A percentile compares a stretch with the other conserved stretches of the same genome.
phyloP scores from a whole-genome alignment of 2,113 vertebrate species.

The Ceyx margarethae region DNA sequence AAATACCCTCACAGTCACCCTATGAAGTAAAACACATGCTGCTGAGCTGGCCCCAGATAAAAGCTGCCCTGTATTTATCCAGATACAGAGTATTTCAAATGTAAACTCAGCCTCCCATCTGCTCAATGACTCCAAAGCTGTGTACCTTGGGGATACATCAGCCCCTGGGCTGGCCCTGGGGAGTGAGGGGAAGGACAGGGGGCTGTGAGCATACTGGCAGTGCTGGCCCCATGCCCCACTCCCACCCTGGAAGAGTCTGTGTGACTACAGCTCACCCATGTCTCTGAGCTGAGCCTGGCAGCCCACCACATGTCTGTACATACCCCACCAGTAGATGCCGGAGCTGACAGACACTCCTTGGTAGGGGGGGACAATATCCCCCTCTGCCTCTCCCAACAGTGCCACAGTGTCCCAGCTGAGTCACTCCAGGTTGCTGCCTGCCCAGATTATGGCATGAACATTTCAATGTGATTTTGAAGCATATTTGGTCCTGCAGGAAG shows the following conservation, averaged over 20 bases:
- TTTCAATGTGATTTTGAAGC: background rate
- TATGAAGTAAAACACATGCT: background rate
- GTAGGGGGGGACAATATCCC: background rate
- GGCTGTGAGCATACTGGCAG: background rate
- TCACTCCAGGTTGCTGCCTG: accelerated
- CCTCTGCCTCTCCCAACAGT: accelerated
- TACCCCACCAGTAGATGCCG: accelerated
- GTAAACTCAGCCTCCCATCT: background rate
- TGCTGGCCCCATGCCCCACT: accelerated
- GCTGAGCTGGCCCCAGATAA: background rate
- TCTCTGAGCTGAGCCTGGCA: accelerated
- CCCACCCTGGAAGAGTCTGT: background rate
- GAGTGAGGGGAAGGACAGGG: accelerated
- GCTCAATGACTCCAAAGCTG: background rate
- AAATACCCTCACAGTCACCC: background rate
- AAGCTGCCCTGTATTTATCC: background rate
- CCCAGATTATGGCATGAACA: accelerated
- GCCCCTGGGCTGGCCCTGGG: background rate
- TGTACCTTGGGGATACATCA: background rate
- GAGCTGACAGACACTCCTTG: accelerated
- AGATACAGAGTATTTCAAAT: accelerated
- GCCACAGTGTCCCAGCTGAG: accelerated
- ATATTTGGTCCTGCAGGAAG: accelerated
- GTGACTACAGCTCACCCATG: background rate
- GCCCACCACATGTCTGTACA: accelerated